Percentiles rank a stretch among this genome's conserved stretches.
Conservation (phyloP, 2,113 vertebrate genomes). For the Channa maculata region DNA sequence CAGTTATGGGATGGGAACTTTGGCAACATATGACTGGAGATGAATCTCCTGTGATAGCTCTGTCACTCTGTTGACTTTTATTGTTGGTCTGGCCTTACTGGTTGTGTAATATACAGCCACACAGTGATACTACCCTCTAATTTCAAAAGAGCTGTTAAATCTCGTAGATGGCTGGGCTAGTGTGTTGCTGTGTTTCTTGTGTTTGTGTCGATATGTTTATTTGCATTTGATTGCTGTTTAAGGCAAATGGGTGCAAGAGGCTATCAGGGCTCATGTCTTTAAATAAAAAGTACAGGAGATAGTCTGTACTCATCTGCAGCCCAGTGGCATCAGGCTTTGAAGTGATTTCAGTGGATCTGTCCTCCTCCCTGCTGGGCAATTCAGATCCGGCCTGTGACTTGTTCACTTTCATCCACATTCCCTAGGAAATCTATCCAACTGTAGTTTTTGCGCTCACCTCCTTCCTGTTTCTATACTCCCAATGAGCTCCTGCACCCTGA, state of each 20-base stretch:
- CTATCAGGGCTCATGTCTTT: conserved; percentile 79
- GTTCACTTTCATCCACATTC: conserved; percentile 76
- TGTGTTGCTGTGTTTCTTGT: neutral
- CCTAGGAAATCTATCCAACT: conserved; percentile 78
- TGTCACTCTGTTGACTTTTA: conserved; percentile 17
- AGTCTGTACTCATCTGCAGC: conserved; percentile 81
- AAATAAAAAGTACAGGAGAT: conserved; percentile 80
- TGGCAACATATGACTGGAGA: neutral
- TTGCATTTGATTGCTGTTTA: conserved; percentile 62
- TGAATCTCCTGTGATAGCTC: neutral
- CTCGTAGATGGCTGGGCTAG: neutral
- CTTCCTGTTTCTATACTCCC: conserved; percentile 56
- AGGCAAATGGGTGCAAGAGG: conserved; percentile 49
- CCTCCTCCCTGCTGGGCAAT: conserved; percentile 73
- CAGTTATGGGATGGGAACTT: conserved; percentile 16
- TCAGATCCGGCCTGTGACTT: conserved; percentile 72
- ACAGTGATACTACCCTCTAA: conserved; percentile 11
- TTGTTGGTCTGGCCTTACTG: conserved; percentile 1
- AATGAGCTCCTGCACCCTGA: conserved; percentile 45
- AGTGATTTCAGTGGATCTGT: conserved; percentile 79
- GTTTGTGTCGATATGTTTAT: conserved; percentile 60
- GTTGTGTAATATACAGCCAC: neutral
- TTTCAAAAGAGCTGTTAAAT: conserved; percentile 38
- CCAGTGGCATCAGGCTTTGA: conserved; percentile 85
- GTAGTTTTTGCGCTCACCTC: conserved; percentile 62